phyloP scores from a whole-genome alignment of 2,797 vertebrate species.

The Agapornis canus region DNA sequence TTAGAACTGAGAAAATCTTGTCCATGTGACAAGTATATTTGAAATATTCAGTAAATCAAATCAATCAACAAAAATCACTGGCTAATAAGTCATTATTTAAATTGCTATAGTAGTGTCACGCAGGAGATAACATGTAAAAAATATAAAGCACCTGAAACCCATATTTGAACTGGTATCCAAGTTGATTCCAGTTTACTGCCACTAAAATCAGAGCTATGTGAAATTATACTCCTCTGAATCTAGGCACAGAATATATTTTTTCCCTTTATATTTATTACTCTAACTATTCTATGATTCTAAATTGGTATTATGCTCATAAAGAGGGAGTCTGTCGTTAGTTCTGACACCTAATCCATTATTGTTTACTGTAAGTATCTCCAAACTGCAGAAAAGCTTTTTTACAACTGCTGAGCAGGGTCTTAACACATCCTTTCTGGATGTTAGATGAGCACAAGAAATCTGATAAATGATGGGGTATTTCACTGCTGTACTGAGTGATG shows the following conservation, averaged over 20 bases:
- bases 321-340: background rate
- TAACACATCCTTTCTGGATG: background rate
- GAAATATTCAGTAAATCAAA: background rate
- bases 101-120: background rate
- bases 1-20: background rate
- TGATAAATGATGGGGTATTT: background rate
- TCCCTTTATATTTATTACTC: background rate
- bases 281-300: background rate
- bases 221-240: background rate
- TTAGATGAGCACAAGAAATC: background rate
- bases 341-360: background rate
- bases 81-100: background rate
- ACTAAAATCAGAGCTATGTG: background rate
- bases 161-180: background rate
- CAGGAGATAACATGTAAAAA: background rate
- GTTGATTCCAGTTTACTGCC: background rate
- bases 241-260: background rate
- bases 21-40: background rate
- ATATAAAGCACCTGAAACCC: background rate
- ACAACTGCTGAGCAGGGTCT: background rate
- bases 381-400: background rate
- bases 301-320: background rate
- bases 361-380: background rate
- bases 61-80: background rate
- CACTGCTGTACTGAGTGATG: background rate